A percentile compares a stretch with the other conserved stretches of the same genome.
Conservation (phyloP, 1,140 invertebrate species). For the Cyclargus thomasi region DNA sequence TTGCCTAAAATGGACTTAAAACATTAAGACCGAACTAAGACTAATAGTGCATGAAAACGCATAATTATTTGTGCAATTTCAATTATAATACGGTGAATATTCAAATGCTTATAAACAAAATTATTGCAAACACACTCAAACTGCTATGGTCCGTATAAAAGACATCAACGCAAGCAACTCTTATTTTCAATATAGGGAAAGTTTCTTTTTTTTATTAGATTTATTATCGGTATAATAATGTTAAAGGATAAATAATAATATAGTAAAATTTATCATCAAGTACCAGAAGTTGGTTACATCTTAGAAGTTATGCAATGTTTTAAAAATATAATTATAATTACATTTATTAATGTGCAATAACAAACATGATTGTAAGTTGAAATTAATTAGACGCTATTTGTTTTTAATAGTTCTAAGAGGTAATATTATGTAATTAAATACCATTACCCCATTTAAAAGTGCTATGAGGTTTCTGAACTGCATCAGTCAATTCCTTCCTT, state of each 20-base stretch:
- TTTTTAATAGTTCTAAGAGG: too few relatives aligned
- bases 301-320: too few relatives aligned
- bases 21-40: not conserved
- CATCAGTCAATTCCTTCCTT: not conserved
- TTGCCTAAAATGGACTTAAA: not conserved
- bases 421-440: not conserved
- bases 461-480: not conserved
- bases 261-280: too few relatives aligned
- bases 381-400: not conserved
- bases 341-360: too few relatives aligned
- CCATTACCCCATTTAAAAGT: not conserved
- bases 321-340: too few relatives aligned
- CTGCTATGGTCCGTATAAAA: not conserved
- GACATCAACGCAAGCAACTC: not conserved
- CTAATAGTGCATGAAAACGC: not conserved
- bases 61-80: not conserved
- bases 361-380: too few relatives aligned
- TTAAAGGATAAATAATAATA: too few relatives aligned
- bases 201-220: too few relatives aligned
- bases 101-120: not conserved
- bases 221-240: too few relatives aligned
- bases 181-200: not conserved
- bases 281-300: too few relatives aligned
- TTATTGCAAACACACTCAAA: not conserved
- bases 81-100: not conserved